Conservation (phyloP, 2,888 invertebrate genomes). For the Cephus pygmeus region DNA sequence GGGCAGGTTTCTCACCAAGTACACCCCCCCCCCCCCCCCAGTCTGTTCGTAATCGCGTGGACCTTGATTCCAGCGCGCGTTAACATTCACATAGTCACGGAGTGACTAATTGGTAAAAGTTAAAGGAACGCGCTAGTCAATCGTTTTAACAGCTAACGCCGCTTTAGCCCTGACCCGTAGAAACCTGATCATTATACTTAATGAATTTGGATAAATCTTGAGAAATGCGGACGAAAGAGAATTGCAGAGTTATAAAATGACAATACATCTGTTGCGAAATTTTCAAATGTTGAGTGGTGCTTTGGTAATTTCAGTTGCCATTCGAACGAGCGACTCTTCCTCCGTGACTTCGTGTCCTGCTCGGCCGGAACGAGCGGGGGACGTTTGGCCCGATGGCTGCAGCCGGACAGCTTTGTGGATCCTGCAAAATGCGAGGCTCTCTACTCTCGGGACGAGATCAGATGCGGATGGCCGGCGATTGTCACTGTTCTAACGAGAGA, state of each 20-base stretch:
- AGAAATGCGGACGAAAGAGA: too few species aligned
- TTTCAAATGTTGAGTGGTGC: too few species aligned
- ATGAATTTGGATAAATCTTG: too few species aligned
- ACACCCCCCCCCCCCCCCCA: slow-evolving; percentile 7
- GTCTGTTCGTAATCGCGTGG: background rate
- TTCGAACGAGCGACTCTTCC: slow-evolving; percentile 91
- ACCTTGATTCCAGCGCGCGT: background rate
- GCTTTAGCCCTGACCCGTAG: too few species aligned
- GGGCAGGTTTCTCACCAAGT: slow-evolving; percentile 38
- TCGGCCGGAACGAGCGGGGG: slow-evolving; percentile 90
- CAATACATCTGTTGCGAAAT: too few species aligned
- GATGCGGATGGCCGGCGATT: slow-evolving; percentile 87
- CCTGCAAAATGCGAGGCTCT: slow-evolving; percentile 87
- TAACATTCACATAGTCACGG: background rate
- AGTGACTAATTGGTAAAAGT: too few species aligned
- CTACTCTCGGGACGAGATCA: slow-evolving; percentile 76
- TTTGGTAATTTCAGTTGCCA: slow-evolving; percentile 72
- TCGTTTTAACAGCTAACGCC: too few species aligned
- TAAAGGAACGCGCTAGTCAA: too few species aligned
- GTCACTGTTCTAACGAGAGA: slow-evolving; percentile 86
- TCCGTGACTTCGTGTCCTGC: slow-evolving; percentile 91
- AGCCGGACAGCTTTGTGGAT: slow-evolving; percentile 92
- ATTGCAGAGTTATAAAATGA: too few species aligned
- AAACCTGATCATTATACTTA: too few species aligned
- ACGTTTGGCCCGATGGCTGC: slow-evolving; percentile 92